Evolutionary conservation across 2,113 vertebrate species (phyloP).

Genomic region (Gnathonemus echidnorhynchus): DNA sequence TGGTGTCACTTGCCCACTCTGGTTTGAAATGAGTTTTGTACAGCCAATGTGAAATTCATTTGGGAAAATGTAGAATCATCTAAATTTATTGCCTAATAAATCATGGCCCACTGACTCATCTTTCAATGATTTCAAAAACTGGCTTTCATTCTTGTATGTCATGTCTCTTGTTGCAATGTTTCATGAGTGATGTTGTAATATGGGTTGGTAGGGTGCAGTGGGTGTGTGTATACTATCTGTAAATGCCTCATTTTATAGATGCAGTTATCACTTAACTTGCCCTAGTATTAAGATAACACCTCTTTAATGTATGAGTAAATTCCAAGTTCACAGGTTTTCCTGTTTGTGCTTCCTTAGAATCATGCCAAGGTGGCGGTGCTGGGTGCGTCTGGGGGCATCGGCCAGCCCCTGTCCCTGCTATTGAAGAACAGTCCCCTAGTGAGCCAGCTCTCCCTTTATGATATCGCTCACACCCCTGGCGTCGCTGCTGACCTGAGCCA

Average conservation of each 20-base stretch:
- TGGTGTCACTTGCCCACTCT: background rate
- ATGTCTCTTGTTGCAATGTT: background rate
- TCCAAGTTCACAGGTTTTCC: background rate
- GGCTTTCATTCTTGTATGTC: background rate
- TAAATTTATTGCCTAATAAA: background rate
- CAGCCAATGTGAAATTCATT: background rate
- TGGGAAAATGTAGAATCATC: background rate
- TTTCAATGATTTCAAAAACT: background rate
- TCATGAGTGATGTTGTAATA: background rate
- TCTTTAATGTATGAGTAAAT: background rate
- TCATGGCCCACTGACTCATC: background rate
- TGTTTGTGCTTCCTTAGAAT: slow-evolving; percentile 45
- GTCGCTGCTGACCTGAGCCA: slow-evolving; percentile 94
- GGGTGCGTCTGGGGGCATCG: slow-evolving; percentile 90
- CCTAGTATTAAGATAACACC: background rate
- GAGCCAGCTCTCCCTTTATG: slow-evolving; percentile 79
- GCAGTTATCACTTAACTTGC: background rate
- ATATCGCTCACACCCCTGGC: slow-evolving; percentile 89
- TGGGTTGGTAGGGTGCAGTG: background rate
- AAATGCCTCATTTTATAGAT: background rate
- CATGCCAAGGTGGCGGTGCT: slow-evolving; percentile 87
- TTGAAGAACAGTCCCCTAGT: slow-evolving; percentile 95
- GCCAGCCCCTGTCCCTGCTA: slow-evolving; percentile 89
- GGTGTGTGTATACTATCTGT: background rate
- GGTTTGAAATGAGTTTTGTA: background rate